Evolutionary conservation across 1,140 invertebrate genomes (phyloP).

Genomic region (Melitaea cinxia): DNA sequence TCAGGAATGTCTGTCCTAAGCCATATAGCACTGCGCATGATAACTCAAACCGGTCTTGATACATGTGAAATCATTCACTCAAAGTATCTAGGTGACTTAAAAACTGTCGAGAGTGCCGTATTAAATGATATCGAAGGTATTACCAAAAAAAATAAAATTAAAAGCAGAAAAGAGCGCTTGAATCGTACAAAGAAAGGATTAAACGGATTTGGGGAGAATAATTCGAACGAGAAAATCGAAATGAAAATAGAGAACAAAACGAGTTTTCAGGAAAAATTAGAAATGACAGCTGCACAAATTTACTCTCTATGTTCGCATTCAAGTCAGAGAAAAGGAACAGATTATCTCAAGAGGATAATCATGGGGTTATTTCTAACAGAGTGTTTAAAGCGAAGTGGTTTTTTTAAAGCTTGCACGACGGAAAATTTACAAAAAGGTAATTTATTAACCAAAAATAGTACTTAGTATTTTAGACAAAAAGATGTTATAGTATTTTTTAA

Average conservation of each 20-base stretch:
- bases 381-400: slow-evolving; percentile 85
- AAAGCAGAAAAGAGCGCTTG: slow-evolving; percentile 73
- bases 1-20: slow-evolving; percentile 91
- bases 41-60: slow-evolving; percentile 84
- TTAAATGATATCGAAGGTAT: slow-evolving; percentile 64
- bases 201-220: slow-evolving; percentile 55
- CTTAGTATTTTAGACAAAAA: no score
- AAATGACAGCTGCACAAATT: slow-evolving; percentile 73
- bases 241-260: slow-evolving; percentile 53
- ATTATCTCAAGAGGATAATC: slow-evolving; percentile 89
- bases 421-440: slow-evolving; percentile 53
- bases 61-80: slow-evolving; percentile 80
- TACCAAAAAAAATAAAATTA: slow-evolving; percentile 65
- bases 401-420: slow-evolving; percentile 78
- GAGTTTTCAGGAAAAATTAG: slow-evolving; percentile 56
- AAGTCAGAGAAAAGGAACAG: slow-evolving; percentile 83
- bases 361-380: slow-evolving; percentile 90
- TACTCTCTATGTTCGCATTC: slow-evolving; percentile 88
- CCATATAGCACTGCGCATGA: slow-evolving; percentile 88
- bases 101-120: slow-evolving; percentile 61
- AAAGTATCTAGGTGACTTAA: slow-evolving; percentile 67
- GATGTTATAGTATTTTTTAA: no score
- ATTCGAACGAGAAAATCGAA: slow-evolving; percentile 41
- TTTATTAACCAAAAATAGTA: no score
- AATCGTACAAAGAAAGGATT: slow-evolving; percentile 62